A percentile compares a stretch with the other conserved stretches of the same genome.
These are phyloP conservation scores for Pampusana beccarii DNA, from an alignment of 2,113 vertebrate genomes.

Conservation along the genomic window DNA sequence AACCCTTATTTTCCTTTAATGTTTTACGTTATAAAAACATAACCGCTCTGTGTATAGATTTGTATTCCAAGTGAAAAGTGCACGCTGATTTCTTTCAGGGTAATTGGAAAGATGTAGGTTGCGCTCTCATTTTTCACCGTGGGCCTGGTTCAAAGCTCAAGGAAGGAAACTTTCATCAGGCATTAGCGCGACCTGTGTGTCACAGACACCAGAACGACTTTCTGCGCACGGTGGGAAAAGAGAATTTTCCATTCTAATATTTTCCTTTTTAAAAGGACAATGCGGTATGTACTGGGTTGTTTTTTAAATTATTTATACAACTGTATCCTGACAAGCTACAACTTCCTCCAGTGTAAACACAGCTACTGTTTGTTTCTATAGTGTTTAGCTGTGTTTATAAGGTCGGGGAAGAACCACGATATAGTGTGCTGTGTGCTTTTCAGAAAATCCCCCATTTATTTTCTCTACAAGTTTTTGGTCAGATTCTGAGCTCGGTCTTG, in stretches of 20 bases:
- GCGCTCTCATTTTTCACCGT: neutral
- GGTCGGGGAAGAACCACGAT: neutral
- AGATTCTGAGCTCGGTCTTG: neutral
- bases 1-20: neutral
- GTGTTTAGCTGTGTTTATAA: slow-evolving; percentile 33
- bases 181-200: neutral
- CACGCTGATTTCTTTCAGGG: neutral
- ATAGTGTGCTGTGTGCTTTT: neutral
- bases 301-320: slow-evolving; percentile 69
- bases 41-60: neutral
- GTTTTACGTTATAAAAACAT: neutral
- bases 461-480: neutral
- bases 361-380: slow-evolving; percentile 56
- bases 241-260: slow-evolving; percentile 43
- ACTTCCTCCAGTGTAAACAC: slow-evolving; percentile 71
- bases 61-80: neutral
- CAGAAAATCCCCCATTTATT: neutral
- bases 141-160: neutral
- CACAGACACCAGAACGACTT: neutral
- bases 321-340: slow-evolving; percentile 69
- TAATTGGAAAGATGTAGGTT: neutral
- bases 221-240: neutral
- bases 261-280: slow-evolving; percentile 31
- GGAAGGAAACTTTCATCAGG: neutral
- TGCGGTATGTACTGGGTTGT: neutral